Evolutionary conservation across 2,797 vertebrate species (phyloP).

Genomic region (Myotis vivesi): DNA sequence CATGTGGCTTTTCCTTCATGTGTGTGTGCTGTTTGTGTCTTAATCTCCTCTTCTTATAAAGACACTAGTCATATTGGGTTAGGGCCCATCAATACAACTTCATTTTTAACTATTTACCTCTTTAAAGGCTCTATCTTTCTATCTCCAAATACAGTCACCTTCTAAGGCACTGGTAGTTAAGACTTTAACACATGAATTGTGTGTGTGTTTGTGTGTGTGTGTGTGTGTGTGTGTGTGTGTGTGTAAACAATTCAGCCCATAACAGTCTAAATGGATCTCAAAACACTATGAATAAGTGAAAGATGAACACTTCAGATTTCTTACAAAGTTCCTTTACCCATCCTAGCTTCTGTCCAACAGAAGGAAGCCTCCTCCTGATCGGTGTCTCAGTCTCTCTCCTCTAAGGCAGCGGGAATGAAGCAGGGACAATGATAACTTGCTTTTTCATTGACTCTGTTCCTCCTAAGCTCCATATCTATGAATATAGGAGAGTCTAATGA

Average conservation of each 20-base stretch:
- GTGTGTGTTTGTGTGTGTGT: no score
- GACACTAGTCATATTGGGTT: background rate
- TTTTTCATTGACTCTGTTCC: background rate
- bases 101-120: background rate
- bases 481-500: background rate
- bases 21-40: background rate
- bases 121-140: background rate
- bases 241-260: background rate
- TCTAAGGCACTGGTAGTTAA: background rate
- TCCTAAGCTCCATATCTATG: background rate
- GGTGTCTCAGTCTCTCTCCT: background rate
- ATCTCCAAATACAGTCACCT: background rate
- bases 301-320: background rate
- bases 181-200: background rate
- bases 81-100: background rate
- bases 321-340: background rate
- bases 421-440: background rate
- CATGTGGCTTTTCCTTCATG: background rate
- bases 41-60: background rate
- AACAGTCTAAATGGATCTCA: background rate
- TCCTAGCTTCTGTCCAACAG: background rate
- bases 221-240: no score
- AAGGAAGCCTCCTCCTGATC: background rate
- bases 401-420: background rate
- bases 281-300: background rate